Base-by-base conservation (phyloP, 2,888 invertebrate species). In the Noctua janthe region DNA sequence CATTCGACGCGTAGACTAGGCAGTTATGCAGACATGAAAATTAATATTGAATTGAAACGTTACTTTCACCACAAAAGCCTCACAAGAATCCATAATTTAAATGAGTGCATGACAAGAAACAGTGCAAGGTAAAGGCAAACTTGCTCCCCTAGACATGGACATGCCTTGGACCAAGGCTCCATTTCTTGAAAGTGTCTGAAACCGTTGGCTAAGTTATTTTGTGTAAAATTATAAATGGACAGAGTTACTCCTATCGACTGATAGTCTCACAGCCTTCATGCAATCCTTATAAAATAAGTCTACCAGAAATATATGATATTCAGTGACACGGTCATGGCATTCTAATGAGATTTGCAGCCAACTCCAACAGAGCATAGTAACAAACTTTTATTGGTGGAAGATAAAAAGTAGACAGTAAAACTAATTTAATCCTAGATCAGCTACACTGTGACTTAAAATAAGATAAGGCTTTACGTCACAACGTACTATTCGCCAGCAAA, bases 1-100 rank as follows among this genome's bases (percentile, higher is more conserved):
- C 87, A 86, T 82, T 87, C 86, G 88, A 82, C 89, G 84, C 69
- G 78, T 90, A 93, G 92, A 92, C 87, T 91, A 93, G 87, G 78
- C 79, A 83, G 76, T 88, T 84, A 80, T 78, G 80, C 82, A 90
- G 88, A 87, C 7, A n/a, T 69, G 80, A 47, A 66, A 69, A 79
- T 79, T 35, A 71, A 81, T 66, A 78, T 62, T 11, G 6, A n/a
- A n/a, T n/a, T n/a, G n/a, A 35, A 51, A 43, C 15, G 51, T 51
- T 23, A 39, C 20, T n/a, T 3, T 29, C 43, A 49, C 11, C 49
- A 20, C 11, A 70, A 70, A 47, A 20, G 5, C 49, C 7, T n/a
- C 29, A 29, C 2, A 29, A 11, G 5, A 29, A 70, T 29, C 29
- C 11, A 35, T 29, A 17, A 64, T 47, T 47, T 47, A 47, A 47